phyloP scores from a whole-genome alignment of 1,140 invertebrate genomes.

The Mactra quadrangularis region DNA sequence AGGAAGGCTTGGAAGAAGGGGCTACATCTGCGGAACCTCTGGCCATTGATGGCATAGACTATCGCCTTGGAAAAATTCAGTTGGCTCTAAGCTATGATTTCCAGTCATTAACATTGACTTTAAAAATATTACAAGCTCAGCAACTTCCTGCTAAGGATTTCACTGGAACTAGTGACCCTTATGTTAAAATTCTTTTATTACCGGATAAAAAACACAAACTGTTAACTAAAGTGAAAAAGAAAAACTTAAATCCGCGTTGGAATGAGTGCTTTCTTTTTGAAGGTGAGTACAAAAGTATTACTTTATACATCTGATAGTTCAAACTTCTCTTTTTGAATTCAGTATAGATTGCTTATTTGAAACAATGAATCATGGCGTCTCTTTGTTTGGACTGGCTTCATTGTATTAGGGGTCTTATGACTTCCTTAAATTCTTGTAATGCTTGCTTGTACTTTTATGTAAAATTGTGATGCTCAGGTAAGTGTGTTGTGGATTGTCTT shows the following conservation, averaged over 20 bases:
- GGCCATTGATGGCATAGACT: conserved; percentile 77
- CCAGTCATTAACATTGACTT: conserved; percentile 95
- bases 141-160: conserved; percentile 97
- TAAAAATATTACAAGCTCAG: conserved; percentile 90
- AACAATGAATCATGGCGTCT: no score
- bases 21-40: conserved; percentile 63
- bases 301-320: no score
- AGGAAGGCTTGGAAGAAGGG: conserved; percentile 74
- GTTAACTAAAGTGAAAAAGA: conserved; percentile 97
- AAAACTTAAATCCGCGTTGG: conserved; percentile 98
- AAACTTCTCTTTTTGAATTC: no score
- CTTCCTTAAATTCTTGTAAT: no score
- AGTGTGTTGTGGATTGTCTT: no score
- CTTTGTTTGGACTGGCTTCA: no score
- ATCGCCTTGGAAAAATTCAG: conserved; percentile 88
- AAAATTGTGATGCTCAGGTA: no score
- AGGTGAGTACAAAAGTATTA: conserved; percentile 87
- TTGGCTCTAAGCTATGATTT: conserved; percentile 98
- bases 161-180: conserved; percentile 92
- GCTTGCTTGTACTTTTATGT: no score
- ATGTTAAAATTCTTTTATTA: conserved; percentile 91
- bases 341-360: no score
- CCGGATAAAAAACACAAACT: conserved; percentile 98
- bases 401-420: no score
- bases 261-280: conserved; percentile 99